These are phyloP conservation scores for Pheosia tremula DNA, from an alignment of 2,888 invertebrate genomes.

Conservation along the genomic window DNA sequence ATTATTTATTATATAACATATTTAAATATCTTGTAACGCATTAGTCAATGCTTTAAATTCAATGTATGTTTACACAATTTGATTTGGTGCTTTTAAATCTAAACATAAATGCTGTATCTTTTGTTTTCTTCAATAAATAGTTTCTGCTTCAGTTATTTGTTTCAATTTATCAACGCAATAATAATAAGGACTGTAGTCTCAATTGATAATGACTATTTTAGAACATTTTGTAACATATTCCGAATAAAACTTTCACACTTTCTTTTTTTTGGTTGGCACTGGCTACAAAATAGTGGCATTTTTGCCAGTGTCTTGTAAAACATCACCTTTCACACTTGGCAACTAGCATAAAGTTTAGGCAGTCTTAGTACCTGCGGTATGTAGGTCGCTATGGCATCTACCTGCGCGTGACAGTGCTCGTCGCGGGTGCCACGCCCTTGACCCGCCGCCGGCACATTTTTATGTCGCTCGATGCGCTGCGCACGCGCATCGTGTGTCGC, in stretches of 20 bases:
- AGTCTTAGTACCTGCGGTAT: constrained; percentile 1
- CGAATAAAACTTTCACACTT: no score
- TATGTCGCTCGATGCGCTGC: constrained; percentile 34
- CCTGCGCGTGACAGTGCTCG: constrained; percentile 42
- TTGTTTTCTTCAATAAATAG: constrained; percentile 46
- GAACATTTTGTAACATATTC: no score
- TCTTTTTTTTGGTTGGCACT: no score
- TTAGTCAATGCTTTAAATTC: constrained; percentile 41
- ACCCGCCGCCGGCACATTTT: constrained; percentile 48
- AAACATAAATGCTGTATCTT: constrained; percentile 38
- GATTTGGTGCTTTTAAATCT: constrained; percentile 29
- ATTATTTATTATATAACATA: constrained; percentile 9
- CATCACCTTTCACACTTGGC: no score
- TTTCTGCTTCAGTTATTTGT: constrained; percentile 45
- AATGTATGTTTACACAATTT: constrained; percentile 25
- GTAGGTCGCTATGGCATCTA: constrained; percentile 27
- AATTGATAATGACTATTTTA: no score
- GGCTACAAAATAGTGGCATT: no score
- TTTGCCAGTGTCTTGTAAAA: no score
- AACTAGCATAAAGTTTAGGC: no score
- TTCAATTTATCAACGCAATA: constrained; percentile 14
- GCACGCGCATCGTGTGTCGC: constrained; percentile 36
- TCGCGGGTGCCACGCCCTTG: constrained; percentile 36
- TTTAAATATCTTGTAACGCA: constrained; percentile 27
- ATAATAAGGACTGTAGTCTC: no score